Evolutionary conservation across 2,888 invertebrate species (phyloP), one percentile per base, ranked within the genome.

Genomic region (Pseudeuparius sepicola): DNA sequence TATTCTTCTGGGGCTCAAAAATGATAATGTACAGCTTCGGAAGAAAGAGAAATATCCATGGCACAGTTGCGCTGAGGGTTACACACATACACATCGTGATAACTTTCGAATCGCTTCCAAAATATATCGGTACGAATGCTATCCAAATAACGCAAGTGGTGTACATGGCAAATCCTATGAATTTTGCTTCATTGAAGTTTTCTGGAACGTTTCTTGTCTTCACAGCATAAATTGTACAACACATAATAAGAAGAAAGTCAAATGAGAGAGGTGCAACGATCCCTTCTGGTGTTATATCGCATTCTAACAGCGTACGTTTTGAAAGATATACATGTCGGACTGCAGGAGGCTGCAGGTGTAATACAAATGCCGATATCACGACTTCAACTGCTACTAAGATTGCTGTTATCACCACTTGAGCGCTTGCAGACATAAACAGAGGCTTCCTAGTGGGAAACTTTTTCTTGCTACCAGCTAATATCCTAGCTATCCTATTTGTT

Each of bases 111-210:
- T 72, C 72, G 47, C 76, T 77, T 23, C 79, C 78, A 53, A 80
- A 78, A 58, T 82, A 83, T 46, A 84, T 76, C 11, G 82, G 79
- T 20, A 80, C 69, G 59, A 84, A 84, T 9, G 84, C 84, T 20
- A 78, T 65, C 84, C 84, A 84, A 40, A 80, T 78, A 26, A 81
- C 76, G 57, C 79, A 75, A 1, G 80, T 82, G 1, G 80, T 79
- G 62, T 80, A 85, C 76, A 84, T 83, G 14, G 83, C 79, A 53
- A 85, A 85, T 2, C 84, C 81, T 43, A 82, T 80, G 53, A 73
- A 74, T 50, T 73, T 71, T 1, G 75, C 73, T 55, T 82, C 85
- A 65, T 85, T 86, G 59, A 84, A 84, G 60, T 85, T 85, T 58
- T 82, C 84, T 1, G 85, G 85, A 12, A 86, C 70, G 52, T 83